Evolutionary conservation across 2,113 vertebrate genomes (phyloP).

Genomic region (Mormyrus iriodes): DNA sequence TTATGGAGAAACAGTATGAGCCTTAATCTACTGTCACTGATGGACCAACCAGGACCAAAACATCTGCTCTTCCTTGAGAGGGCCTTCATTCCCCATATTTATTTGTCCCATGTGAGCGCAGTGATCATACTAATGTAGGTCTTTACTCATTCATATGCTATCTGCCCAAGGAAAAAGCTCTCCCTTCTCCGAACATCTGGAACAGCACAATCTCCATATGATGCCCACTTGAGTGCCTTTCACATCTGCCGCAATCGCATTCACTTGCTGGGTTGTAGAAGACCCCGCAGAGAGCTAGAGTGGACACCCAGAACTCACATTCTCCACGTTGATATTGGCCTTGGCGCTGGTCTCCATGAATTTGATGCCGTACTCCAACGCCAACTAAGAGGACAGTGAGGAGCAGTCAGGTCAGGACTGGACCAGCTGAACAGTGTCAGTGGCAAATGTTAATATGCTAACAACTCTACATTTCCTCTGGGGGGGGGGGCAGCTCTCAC

Average conservation of each 20-base stretch:
- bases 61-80: not conserved
- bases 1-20: not conserved
- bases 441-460: not conserved
- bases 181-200: not conserved
- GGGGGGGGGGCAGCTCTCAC: constrained; percentile 51
- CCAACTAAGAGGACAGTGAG: constrained; percentile 67
- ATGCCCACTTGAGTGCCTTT: not conserved
- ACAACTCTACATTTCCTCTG: not conserved
- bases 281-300: not conserved
- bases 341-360: constrained; percentile 99
- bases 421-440: not conserved
- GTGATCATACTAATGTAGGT: not conserved
- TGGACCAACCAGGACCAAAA: not conserved
- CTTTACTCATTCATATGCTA: not conserved
- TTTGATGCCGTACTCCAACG: constrained; percentile 87
- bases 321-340: constrained; percentile 96
- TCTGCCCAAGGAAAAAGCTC: not conserved
- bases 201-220: not conserved
- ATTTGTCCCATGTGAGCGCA: not conserved
- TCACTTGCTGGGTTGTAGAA: not conserved
- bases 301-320: constrained; percentile 61
- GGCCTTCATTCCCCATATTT: not conserved
- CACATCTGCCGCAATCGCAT: not conserved
- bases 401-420: not conserved
- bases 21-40: not conserved